These are phyloP conservation scores for Catharus minimus DNA, from an alignment of 2,113 vertebrate genomes.

Conservation along the genomic window DNA sequence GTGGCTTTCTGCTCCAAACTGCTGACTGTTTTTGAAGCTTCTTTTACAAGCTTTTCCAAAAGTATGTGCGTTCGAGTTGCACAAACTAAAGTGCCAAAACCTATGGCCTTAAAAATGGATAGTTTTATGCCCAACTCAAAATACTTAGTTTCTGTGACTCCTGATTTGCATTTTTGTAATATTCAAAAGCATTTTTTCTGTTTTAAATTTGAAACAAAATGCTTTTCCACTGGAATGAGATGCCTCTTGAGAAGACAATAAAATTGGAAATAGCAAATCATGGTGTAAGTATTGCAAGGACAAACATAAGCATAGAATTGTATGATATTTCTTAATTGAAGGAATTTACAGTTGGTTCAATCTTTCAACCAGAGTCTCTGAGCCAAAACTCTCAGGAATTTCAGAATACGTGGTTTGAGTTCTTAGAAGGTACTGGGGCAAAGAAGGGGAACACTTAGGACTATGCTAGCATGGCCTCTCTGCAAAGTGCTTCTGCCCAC, in stretches of 20 bases:
- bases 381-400: neutral
- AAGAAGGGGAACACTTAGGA: neutral
- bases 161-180: neutral
- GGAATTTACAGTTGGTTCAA: neutral
- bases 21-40: neutral
- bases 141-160: neutral
- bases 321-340: neutral
- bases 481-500: neutral
- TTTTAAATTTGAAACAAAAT: neutral
- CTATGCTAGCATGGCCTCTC: neutral
- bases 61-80: neutral
- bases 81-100: neutral
- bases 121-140: neutral
- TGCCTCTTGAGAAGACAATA: neutral
- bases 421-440: neutral
- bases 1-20: neutral
- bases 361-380: neutral
- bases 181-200: neutral
- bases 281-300: neutral
- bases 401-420: neutral
- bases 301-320: neutral
- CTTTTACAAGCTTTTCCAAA: neutral
- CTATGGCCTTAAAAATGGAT: neutral
- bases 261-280: neutral
- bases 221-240: neutral